phyloP scores from a whole-genome alignment of 1,140 invertebrate species.

The Antheraea pernyi region DNA sequence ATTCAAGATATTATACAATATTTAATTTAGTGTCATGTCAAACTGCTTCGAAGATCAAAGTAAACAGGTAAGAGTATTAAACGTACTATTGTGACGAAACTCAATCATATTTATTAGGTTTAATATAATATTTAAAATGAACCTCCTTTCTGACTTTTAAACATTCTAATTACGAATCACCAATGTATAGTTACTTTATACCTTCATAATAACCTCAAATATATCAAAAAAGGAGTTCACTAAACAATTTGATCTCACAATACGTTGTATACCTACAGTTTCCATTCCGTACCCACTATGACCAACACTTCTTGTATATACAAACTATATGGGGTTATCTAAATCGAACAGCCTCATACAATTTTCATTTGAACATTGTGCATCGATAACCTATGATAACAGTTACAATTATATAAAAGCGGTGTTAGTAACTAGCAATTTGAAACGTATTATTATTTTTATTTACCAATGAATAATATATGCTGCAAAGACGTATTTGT shows the following conservation, averaged over 20 bases:
- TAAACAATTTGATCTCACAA: no score
- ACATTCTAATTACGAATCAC: no score
- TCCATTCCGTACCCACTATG: no score
- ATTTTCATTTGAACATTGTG: conserved; percentile 55
- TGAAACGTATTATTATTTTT: conserved; percentile 44
- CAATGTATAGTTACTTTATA: no score
- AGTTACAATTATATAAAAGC: conserved; percentile 62
- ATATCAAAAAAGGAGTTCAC: no score
- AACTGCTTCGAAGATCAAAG: conserved; percentile 41
- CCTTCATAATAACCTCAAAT: no score
- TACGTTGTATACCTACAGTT: no score
- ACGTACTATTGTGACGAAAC: no score
- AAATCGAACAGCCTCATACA: conserved; percentile 13
- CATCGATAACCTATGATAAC: conserved; percentile 60
- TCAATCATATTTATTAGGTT: no score
- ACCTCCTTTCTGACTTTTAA: no score
- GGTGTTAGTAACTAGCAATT: conserved; percentile 52
- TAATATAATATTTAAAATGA: no score
- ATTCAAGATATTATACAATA: conserved; percentile 43
- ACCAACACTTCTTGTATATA: no score
- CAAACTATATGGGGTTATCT: conserved; percentile 21
- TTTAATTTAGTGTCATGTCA: conserved; percentile 29
- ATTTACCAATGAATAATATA: conserved; percentile 42
- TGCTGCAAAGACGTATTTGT: conserved; percentile 52
- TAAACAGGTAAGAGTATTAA: conserved; percentile 18